Base-by-base conservation (phyloP, 2,797 vertebrate species). In the Halcyon chelicuti region DNA sequence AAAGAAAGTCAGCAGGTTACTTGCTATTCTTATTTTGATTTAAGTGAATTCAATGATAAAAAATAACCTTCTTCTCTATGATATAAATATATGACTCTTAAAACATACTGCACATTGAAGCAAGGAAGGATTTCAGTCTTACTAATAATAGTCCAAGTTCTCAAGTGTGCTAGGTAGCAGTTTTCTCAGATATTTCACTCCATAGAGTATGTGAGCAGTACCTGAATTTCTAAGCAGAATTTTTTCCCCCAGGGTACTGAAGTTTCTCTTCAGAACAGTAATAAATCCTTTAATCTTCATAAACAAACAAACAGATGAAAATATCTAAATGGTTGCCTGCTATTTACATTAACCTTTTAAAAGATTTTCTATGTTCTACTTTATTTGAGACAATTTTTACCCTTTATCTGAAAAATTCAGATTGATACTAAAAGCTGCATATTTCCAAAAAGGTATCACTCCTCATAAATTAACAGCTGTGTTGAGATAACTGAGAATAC, bases 311-410 rank as follows among this genome's bases (percentile, higher is more conserved):
- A 28, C 49, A 74, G 40, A 40, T 6, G 39, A 80, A 61, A 65
- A 91, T 62, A 22, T 29, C 35, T 54, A 86, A 92, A 51, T 61
- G 13, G 16, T 68, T 91, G 5, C 17, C 65, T 88, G 79, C 47
- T 91, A 92, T 79, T 96, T 92, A 92, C 20, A 55, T 91, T 82
- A 95, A 88, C 54, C 65, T 95, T 93, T 92, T 54, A 25, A 91
- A 97, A 91, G 47, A 35, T 94, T 71, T 87, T 89, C 51, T 55
- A 40, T 40, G 23, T 85, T 76, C 35, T 90, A 15, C 81, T 87
- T 84, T 78, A 63, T 79, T 89, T 65, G 62, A 90, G 51, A 57
- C 18, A 62, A 71, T 83, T 93, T 93, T 86, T 81, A 68, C 29
- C 10, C 5, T 88, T 77, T 84, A 62, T 52, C 49, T 52, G 65